Evolutionary conservation across 2,113 vertebrate species (phyloP), one percentile per base, ranked within the genome.

Genomic region (Sander lucioperca): DNA sequence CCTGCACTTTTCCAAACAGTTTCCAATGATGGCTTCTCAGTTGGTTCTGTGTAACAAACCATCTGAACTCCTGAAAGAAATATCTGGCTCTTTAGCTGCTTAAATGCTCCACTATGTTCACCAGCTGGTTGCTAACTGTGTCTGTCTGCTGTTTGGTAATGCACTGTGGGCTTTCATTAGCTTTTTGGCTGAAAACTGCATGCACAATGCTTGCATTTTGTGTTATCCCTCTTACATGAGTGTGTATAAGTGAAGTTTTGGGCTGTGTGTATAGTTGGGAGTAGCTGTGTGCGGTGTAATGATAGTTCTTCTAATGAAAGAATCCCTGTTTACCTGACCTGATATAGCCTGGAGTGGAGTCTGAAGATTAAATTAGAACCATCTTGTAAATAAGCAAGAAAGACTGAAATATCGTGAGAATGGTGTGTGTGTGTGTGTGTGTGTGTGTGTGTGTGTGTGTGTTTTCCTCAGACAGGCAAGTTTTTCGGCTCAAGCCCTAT

Each of bases 321-420:
- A 84, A 88, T 86, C 68, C 68, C 70, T 5, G 73, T 86, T 72
- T 67, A 77, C 58, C 85, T 86, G 85, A 57, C 56, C 86, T 83
- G 84, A 81, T 82, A 6, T 70, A 21, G 83, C 85, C 88, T 48
- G 74, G 39, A 79, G 86, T 75, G 30, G 13, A 33, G 86, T 86
- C 63, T 83, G 82, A 13, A 64, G 30, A 79, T 77, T 82, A 84
- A 84, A 90, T 92, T 80, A 85, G 50, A 89, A 82, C 79, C 74
- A 81, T 82, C 54, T 57, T 86, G 81, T 88, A 80, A 69, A 77
- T 85, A 33, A 59, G 36, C 39, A 9, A 50, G n/a, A 5, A 8
- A 64, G 56, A 54, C 59, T 23, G 50, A 61, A 45, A 27, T 51
- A 57, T 30, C 5, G 39, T 71, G 68, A 16, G 79, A 27, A 36